Percentiles rank a stretch among this genome's conserved stretches.
Evolutionary conservation across 2,797 vertebrate genomes (phyloP).

Genomic region (Nasua narica): DNA sequence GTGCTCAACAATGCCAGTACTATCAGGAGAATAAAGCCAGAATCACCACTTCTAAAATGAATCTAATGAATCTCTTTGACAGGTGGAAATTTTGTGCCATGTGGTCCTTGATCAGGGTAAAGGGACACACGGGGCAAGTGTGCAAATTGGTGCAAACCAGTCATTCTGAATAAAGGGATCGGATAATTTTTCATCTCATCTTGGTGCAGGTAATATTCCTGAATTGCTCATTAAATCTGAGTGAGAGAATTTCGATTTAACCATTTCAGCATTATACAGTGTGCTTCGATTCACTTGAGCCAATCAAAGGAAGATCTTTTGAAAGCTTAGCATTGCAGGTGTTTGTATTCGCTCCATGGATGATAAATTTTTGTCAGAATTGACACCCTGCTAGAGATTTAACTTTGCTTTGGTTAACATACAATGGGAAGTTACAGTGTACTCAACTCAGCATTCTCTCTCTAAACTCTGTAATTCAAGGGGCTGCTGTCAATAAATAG

Average conservation of each 20-base stretch:
- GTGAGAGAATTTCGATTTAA: not conserved
- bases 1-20: not conserved
- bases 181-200: not conserved
- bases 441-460: not conserved
- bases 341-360: not conserved
- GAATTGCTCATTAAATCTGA: not conserved
- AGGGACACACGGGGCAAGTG: not conserved
- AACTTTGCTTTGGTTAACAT: conserved; percentile 4
- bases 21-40: not conserved
- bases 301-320: not conserved
- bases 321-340: not conserved
- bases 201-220: not conserved
- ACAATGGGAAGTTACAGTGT: conserved; percentile 10
- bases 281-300: not conserved
- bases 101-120: not conserved
- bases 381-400: not conserved
- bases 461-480: not conserved
- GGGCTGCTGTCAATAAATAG: not conserved
- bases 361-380: conserved; percentile 8
- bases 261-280: not conserved
- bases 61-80: not conserved
- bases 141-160: not conserved
- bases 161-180: not conserved
- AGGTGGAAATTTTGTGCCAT: not conserved
- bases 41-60: not conserved